Evolutionary conservation across 2,888 invertebrate species (phyloP).

Genomic region (Netelia fuscicornis): DNA sequence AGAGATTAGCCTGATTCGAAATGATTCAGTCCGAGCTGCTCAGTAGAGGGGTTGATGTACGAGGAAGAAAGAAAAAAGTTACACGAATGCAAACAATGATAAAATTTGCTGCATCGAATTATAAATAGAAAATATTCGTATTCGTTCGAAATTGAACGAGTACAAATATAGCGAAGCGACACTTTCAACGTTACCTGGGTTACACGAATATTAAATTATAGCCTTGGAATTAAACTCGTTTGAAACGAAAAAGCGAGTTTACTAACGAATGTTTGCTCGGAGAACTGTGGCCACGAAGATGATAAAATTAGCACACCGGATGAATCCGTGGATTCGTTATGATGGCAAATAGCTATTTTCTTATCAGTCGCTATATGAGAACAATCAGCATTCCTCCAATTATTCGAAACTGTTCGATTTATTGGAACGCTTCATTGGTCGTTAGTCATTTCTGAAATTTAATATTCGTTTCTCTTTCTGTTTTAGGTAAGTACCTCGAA

Average conservation of each 20-base stretch:
- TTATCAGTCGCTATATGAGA: not conserved
- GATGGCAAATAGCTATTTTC: not conserved
- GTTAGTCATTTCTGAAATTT: not conserved
- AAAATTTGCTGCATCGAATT: slow-evolving; percentile 24
- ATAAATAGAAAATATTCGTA: slow-evolving; percentile 43
- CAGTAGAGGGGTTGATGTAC: not conserved
- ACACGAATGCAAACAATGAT: not conserved
- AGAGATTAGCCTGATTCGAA: slow-evolving; percentile 12
- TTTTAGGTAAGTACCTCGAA: slow-evolving; percentile 64
- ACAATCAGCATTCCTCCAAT: not conserved
- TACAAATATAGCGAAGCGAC: not conserved
- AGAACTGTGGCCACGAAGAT: slow-evolving; percentile 4
- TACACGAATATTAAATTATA: slow-evolving; percentile 57
- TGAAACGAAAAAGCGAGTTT: slow-evolving; percentile 21
- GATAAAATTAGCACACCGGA: slow-evolving; percentile 12
- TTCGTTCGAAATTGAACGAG: slow-evolving; percentile 21
- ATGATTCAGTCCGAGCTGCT: slow-evolving; percentile 2
- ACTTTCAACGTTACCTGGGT: not conserved
- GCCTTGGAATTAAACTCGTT: slow-evolving; percentile 37
- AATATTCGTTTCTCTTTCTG: slow-evolving; percentile 49
- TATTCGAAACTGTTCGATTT: not conserved
- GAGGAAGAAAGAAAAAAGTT: slow-evolving; percentile 4
- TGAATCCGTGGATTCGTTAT: not conserved
- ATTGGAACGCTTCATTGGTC: not conserved
- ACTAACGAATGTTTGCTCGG: slow-evolving; percentile 48